Base-by-base conservation (phyloP, 2,113 vertebrate genomes). In the Semnornis frantzii region DNA sequence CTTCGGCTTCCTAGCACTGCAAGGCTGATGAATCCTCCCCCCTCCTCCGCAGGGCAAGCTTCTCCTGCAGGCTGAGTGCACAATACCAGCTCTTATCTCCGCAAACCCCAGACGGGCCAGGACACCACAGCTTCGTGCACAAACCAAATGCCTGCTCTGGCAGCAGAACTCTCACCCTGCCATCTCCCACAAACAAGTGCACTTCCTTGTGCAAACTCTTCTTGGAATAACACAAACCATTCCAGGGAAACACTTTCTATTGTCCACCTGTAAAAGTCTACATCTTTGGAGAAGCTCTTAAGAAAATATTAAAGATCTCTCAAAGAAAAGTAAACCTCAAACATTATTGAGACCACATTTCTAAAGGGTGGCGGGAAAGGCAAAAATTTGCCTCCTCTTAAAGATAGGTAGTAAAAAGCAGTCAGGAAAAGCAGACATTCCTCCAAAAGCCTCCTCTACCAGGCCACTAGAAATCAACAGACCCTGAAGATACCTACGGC, bases 331-430 rank as follows among this genome's bases (percentile, higher is more conserved):
- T 42, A 72, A 77, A 74, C 42, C 33, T 71, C 76, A 57, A n/a
- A 75, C 89, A 85, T 50, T 68, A 79, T 1, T 73, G 79, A 31
- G 33, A 42, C 30, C 52, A 62, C 7, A 55, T 14, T 89, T 37
- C n/a, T 65, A 14, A 5, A 3, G 3, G 5, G 1, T 3, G 5
- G 19, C 13, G 17, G 28, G 3, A 48, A 11, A 14, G 15, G 7
- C 17, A 89, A 39, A 65, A 25, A 34, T 55, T 19, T 69, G 42
- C 34, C 77, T 87, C 37, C 60, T 50, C 14, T n/a, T 70, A 55
- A 58, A 79, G 69, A 82, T 60, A 83, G 14, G 28, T 1, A 3
- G 27, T 14, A 82, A 81, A 86, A 88, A 75, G 39, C 23, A 58
- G 12, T 16, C 30, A 82, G 74, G 42, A 90, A 84, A 75, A 80